Conservation (phyloP, 2,797 vertebrate species). For the Platalea minor region DNA sequence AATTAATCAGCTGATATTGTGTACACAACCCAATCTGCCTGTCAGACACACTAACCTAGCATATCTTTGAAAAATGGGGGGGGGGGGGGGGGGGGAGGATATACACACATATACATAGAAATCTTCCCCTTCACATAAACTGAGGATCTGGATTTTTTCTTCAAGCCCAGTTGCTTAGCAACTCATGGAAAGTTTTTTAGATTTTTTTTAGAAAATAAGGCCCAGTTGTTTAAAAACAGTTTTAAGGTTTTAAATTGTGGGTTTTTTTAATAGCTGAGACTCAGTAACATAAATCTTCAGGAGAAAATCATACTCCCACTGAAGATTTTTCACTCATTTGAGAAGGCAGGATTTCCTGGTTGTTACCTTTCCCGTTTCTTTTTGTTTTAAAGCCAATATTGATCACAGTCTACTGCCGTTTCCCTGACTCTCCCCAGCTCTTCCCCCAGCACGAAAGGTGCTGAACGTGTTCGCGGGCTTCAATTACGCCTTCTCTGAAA, state of each 20-base stretch:
- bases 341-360: background rate
- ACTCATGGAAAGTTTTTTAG: background rate
- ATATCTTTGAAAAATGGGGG: background rate
- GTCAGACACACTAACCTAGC: background rate
- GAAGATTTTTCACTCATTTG: background rate
- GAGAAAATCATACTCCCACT: background rate
- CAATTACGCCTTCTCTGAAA: background rate
- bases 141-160: background rate
- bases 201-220: constrained; percentile 32
- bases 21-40: background rate
- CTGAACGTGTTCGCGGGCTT: background rate
- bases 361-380: background rate
- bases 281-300: background rate
- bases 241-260: background rate
- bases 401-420: background rate
- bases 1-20: background rate
- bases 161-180: constrained; percentile 64
- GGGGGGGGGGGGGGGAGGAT: too few relatives aligned
- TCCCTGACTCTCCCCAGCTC: background rate
- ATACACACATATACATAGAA: background rate
- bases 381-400: background rate
- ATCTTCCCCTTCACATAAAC: background rate
- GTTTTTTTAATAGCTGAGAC: background rate
- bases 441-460: background rate
- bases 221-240: background rate